Conservation (phyloP, 2,797 vertebrate species). For the Benthosema pterotum region DNA sequence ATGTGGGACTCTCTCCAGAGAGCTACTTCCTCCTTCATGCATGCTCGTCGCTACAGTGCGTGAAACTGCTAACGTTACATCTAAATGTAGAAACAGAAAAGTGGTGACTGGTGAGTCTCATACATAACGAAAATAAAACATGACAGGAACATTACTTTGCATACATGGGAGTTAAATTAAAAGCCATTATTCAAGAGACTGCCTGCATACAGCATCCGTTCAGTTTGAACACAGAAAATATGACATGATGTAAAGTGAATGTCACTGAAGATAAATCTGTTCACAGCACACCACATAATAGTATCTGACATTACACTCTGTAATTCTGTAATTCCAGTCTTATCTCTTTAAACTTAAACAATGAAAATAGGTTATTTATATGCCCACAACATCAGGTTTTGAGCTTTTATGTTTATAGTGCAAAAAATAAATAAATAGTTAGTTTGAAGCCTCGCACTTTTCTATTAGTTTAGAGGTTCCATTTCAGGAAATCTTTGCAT, state of each 20-base stretch:
- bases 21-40: slow-evolving; percentile 12
- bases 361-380: too few relatives aligned
- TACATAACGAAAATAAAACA: slow-evolving; percentile 41
- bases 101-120: slow-evolving; percentile 17
- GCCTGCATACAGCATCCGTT: not conserved
- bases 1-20: not conserved
- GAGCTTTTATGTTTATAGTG: not conserved
- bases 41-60: slow-evolving; percentile 17
- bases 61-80: slow-evolving; percentile 14
- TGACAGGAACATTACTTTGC: slow-evolving; percentile 16
- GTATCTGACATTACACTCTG: not conserved
- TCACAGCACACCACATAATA: slow-evolving; percentile 4
- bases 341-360: not conserved
- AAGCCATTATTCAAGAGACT: slow-evolving; percentile 4
- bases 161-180: slow-evolving; percentile 32
- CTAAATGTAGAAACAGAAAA: not conserved
- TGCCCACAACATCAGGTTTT: not conserved
- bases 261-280: slow-evolving; percentile 17
- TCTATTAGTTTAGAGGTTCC: too few relatives aligned
- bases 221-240: slow-evolving; percentile 10
- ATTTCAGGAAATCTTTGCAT: too few relatives aligned
- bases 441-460: too few relatives aligned
- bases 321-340: slow-evolving; percentile 8
- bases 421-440: too few relatives aligned
- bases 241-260: too few relatives aligned